Percentiles rank a stretch among this genome's conserved stretches.
phyloP scores from a whole-genome alignment of 2,888 invertebrate species.

The Cephus nigrinus region DNA sequence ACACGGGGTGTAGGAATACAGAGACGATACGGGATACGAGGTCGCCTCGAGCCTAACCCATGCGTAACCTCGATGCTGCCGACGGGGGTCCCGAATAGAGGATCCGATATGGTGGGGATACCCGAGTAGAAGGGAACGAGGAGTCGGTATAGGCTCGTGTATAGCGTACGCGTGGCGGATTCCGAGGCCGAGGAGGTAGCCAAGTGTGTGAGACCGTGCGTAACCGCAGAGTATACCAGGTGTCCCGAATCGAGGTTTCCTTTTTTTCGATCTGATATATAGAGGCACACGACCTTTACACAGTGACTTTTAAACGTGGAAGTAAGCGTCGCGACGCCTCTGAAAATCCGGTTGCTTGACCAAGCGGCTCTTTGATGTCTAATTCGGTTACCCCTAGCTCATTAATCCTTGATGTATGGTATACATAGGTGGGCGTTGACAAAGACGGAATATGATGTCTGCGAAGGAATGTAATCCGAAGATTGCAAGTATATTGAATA shows the following conservation, averaged over 20 bases:
- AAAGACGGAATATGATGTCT: neutral
- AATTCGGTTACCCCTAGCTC: neutral
- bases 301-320: neutral
- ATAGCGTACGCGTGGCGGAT: neutral
- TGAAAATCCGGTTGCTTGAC: neutral
- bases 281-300: neutral
- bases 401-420: neutral
- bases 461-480: neutral
- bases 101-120: neutral
- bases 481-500: neutral
- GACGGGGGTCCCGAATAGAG: neutral
- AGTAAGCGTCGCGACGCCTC: neutral
- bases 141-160: neutral
- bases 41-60: slow-evolving; percentile 32
- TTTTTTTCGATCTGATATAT: neutral
- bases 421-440: neutral
- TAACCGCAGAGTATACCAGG: neutral
- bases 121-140: neutral
- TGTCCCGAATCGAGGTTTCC: neutral
- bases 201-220: neutral
- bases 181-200: neutral
- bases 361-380: neutral
- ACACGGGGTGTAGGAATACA: neutral
- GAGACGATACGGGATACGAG: slow-evolving; percentile 24
- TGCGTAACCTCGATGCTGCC: slow-evolving; percentile 12